Percentiles rank a stretch among this genome's conserved stretches.
phyloP scores from a whole-genome alignment of 53 echinoderm and acorn worm species.

The Hippasteria phrygiana region DNA sequence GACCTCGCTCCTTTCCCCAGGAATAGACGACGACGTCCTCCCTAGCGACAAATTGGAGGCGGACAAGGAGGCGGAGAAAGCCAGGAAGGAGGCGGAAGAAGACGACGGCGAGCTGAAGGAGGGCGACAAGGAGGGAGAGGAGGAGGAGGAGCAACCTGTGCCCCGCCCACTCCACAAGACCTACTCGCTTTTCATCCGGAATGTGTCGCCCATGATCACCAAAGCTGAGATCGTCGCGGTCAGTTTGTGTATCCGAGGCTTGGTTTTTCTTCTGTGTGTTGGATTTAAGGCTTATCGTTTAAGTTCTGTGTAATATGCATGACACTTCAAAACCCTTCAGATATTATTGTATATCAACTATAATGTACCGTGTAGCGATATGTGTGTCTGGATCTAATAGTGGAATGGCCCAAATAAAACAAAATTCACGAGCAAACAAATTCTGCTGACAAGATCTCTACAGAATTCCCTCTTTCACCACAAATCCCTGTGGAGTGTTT shows the following conservation, averaged over 20 bases:
- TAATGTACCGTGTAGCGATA: too few species aligned
- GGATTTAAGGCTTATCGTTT: too few species aligned
- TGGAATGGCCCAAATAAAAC: too few species aligned
- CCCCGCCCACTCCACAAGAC: slow-evolving; percentile 96
- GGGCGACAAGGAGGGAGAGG: slow-evolving; percentile 60
- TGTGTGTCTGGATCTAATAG: too few species aligned
- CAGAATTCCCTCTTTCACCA: too few species aligned
- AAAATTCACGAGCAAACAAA: too few species aligned
- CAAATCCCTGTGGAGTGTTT: too few species aligned
- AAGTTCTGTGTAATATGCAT: too few species aligned
- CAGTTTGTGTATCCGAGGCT: slow-evolving; percentile 40
- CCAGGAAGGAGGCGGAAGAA: slow-evolving; percentile 72
- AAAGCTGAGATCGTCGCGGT: slow-evolving; percentile 93
- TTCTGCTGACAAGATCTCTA: too few species aligned
- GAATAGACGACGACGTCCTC: slow-evolving; percentile 43
- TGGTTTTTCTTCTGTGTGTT: background rate
- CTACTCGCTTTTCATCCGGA: slow-evolving; percentile 95
- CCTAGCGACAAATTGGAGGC: slow-evolving; percentile 60
- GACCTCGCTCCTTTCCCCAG: background rate
- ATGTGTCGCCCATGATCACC: slow-evolving; percentile 87
- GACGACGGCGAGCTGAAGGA: slow-evolving; percentile 75
- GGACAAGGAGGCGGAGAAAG: slow-evolving; percentile 50
- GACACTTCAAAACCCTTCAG: too few species aligned
- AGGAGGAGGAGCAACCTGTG: slow-evolving; percentile 77
- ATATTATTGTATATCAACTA: too few species aligned